Percentiles rank a stretch among this genome's conserved stretches.
These are phyloP conservation scores for Ciconia nigra DNA, from an alignment of 2,797 vertebrate species.

Conservation along the genomic window DNA sequence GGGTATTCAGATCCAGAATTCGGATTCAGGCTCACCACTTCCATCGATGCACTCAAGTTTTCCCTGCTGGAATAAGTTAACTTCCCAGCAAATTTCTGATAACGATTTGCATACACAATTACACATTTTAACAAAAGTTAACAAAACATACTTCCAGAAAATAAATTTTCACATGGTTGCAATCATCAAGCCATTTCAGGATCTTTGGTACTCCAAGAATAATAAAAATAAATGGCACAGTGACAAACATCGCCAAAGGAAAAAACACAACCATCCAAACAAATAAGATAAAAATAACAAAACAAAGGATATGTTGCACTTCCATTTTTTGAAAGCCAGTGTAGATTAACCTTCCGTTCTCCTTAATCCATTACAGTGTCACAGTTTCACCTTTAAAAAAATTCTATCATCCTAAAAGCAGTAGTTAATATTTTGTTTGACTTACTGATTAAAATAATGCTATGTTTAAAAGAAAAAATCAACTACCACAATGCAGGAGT, in stretches of 20 bases:
- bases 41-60: background rate
- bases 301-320: constrained; percentile 29
- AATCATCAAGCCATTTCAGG: constrained; percentile 72
- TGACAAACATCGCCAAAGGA: constrained; percentile 46
- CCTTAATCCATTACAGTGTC: constrained; percentile 43
- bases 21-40: background rate
- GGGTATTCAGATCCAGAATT: background rate
- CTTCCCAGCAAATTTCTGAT: background rate
- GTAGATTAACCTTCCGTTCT: constrained; percentile 43
- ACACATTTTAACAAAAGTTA: constrained; percentile 5
- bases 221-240: constrained; percentile 70
- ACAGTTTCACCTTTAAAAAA: constrained; percentile 56
- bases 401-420: constrained; percentile 62
- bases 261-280: constrained; percentile 30
- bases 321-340: constrained; percentile 54
- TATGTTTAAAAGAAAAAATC: constrained; percentile 17
- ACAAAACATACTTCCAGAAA: constrained; percentile 34
- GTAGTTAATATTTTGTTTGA: constrained; percentile 65
- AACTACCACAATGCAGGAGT: constrained; percentile 50
- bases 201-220: constrained; percentile 78
- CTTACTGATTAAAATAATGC: constrained; percentile 67
- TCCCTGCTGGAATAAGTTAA: constrained; percentile 28
- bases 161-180: constrained; percentile 31
- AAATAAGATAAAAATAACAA: constrained; percentile 16
- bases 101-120: background rate